Evolutionary conservation across 2,797 vertebrate genomes (phyloP), one percentile per base, ranked within the genome.

Genomic region (Tapirus indicus): DNA sequence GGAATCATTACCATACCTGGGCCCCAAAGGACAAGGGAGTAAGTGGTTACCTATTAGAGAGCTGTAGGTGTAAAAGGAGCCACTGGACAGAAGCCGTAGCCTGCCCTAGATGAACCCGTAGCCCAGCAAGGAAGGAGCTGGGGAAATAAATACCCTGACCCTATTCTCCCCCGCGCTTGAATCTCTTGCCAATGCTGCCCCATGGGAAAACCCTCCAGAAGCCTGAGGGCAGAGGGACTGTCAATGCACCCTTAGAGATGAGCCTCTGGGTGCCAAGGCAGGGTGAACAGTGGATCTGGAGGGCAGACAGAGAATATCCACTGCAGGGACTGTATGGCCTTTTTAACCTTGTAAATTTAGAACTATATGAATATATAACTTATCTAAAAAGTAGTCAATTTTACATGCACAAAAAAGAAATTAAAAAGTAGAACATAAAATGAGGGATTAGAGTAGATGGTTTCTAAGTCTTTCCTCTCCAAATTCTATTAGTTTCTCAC

Each of bases 371-470:
- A 62, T 52, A 74, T 14, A 11, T 32, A 84, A 60, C 35, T 92
- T 68, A 44, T 18, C 66, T 66, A 56, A 77, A 91, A 86, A 93
- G 8, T 44, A 49, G 21, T 77, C 25, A 47, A 4, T 44, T 75
- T 88, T 52, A 1, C 71, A 47, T 27, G 49, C 27, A 64, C 17
- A 52, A 21, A n/a, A 47, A 44, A 66, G 10, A 69, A 91, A 56
- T 78, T 94, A 7, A 64, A 85, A 95, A 91, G n/a, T 44, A 72
- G 79, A 86, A 84, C 32, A 47, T 35, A 56, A 87, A 35, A n/a
- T 3, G 3, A 52, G 49, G 0, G 8, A 27, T 68, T 58, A 62
- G 47, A 78, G 44, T 56, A 49, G 2, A 29, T n/a, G 32, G 32
- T 82, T 95, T 96, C 66, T 60, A 85, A 78, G 9, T 66, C 21